Evolutionary conservation across 2,888 invertebrate species (phyloP).

Genomic region (Crocallis elinguaria): DNA sequence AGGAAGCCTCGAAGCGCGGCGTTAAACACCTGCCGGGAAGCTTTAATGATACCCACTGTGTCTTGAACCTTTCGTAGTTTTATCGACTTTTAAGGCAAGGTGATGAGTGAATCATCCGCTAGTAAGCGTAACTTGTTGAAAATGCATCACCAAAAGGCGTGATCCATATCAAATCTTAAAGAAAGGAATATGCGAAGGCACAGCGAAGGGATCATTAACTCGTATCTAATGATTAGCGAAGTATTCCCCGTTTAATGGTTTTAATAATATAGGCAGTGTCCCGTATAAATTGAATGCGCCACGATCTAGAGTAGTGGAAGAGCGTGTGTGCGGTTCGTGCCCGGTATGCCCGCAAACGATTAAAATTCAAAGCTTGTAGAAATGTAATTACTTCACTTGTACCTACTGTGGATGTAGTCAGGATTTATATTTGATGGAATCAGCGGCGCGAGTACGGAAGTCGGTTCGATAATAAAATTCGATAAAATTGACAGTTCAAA

Average conservation of each 20-base stretch:
- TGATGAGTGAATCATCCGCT: background rate
- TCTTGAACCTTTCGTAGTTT: slow-evolving; percentile 36
- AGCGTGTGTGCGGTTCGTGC: slow-evolving; percentile 42
- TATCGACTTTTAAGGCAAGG: slow-evolving; percentile 4
- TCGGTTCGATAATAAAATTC: too few species aligned
- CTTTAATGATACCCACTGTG: slow-evolving; percentile 58
- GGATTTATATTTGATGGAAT: slow-evolving; percentile 3
- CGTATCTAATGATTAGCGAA: slow-evolving; percentile 8
- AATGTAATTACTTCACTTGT: slow-evolving; percentile 70
- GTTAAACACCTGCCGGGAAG: slow-evolving; percentile 77
- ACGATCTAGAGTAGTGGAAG: slow-evolving; percentile 36
- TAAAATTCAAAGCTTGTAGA: slow-evolving; percentile 81
- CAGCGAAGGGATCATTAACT: slow-evolving; percentile 1
- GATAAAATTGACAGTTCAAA: too few species aligned
- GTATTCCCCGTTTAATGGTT: slow-evolving; percentile 36
- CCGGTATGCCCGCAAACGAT: slow-evolving; percentile 54
- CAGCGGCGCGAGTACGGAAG: too few species aligned
- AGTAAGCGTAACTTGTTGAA: background rate
- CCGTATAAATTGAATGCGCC: slow-evolving; percentile 49
- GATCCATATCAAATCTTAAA: background rate
- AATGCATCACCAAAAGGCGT: background rate
- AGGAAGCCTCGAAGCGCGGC: slow-evolving; percentile 48
- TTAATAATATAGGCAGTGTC: slow-evolving; percentile 41
- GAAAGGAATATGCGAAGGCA: background rate
- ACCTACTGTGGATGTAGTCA: slow-evolving; percentile 6